Evolutionary conservation across 2,888 invertebrate species (phyloP).

Genomic region (Acronicta aceris): DNA sequence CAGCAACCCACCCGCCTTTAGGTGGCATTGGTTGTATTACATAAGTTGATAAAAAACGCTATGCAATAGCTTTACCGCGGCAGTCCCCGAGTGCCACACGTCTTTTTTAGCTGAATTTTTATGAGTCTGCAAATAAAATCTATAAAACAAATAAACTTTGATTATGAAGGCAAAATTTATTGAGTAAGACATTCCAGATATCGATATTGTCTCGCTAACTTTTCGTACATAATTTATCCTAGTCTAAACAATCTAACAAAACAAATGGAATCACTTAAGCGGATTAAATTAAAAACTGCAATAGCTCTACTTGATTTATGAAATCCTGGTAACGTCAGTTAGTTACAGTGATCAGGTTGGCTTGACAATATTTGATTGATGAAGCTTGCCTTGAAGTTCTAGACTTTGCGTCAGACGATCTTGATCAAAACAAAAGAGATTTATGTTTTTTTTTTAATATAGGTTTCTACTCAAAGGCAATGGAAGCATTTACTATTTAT

Average conservation of each 20-base stretch:
- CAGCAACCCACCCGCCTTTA: too few relatives aligned
- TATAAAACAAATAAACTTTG: too few relatives aligned
- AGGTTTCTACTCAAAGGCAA: too few relatives aligned
- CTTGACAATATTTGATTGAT: slow-evolving; percentile 48
- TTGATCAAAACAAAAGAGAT: slow-evolving; percentile 9
- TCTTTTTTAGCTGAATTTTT: too few relatives aligned
- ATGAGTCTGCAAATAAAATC: too few relatives aligned
- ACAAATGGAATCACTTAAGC: slow-evolving; percentile 20
- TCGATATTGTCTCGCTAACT: not conserved
- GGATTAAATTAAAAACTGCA: slow-evolving; percentile 34
- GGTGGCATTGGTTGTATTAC: too few relatives aligned
- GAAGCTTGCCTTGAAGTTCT: slow-evolving; percentile 24
- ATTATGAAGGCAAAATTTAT: too few relatives aligned
- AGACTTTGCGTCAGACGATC: slow-evolving; percentile 21
- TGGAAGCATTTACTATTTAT: too few relatives aligned
- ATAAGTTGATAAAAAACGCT: too few relatives aligned
- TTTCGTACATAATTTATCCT: not conserved
- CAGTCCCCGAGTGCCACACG: too few relatives aligned
- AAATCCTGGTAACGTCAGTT: slow-evolving; percentile 26
- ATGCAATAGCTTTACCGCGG: too few relatives aligned
- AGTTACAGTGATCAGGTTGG: slow-evolving; percentile 39
- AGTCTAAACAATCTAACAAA: not conserved
- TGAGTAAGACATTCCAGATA: too few relatives aligned
- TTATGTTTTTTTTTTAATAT: not conserved
- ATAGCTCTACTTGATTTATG: slow-evolving; percentile 43